Conservation (phyloP, 1,140 invertebrate genomes). For the Ceratina australensis region DNA sequence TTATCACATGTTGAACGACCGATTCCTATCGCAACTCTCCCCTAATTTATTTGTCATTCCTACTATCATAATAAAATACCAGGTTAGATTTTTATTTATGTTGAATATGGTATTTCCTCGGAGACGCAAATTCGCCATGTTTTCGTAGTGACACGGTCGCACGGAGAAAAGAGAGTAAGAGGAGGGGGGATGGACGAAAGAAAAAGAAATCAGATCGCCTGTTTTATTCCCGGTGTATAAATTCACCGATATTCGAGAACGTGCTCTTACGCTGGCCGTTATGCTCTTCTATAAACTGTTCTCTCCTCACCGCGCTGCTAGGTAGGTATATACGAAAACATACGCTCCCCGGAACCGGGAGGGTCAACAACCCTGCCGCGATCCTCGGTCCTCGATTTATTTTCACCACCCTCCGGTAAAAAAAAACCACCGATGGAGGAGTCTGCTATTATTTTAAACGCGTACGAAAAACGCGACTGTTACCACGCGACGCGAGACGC, state of each 20-base stretch:
- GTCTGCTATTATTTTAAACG: conserved; percentile 29
- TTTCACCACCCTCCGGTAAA: neutral
- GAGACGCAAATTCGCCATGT: neutral
- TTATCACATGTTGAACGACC: too few relatives aligned
- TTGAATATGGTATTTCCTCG: neutral
- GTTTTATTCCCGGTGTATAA: conserved; percentile 37
- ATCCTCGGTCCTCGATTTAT: conserved; percentile 35
- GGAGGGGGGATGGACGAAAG: neutral
- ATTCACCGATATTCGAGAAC: conserved; percentile 48
- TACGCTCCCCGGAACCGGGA: conserved; percentile 22
- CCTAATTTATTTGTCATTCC: neutral
- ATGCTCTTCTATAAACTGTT: conserved; percentile 48
- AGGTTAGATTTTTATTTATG: neutral
- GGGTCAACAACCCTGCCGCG: conserved; percentile 52
- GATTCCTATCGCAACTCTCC: neutral
- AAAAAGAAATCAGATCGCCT: conserved; percentile 32
- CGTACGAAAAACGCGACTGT: neutral
- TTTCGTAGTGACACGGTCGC: neutral
- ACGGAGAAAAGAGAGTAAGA: neutral
- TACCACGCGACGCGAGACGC: neutral
- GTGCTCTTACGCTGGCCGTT: conserved; percentile 31
- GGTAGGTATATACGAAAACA: conserved; percentile 42
- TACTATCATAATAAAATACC: neutral
- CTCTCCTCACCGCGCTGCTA: neutral
- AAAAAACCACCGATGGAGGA: neutral